Percentiles rank a stretch among this genome's conserved stretches.
Evolutionary conservation across 2,888 invertebrate genomes (phyloP).

Genomic region (Drosophila borborema): DNA sequence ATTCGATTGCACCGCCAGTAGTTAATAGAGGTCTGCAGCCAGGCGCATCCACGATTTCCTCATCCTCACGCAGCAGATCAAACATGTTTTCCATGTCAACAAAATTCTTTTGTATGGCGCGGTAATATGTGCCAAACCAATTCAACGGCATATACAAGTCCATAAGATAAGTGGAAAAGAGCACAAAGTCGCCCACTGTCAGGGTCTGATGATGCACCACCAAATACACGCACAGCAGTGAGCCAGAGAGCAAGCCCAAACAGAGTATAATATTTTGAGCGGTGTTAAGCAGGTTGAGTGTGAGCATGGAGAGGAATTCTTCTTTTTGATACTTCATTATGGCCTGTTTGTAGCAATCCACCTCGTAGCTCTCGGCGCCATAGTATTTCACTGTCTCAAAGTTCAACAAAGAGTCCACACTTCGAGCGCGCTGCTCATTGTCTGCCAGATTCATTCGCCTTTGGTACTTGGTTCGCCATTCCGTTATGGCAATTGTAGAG

Average conservation of each 20-base stretch:
- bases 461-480: slow-evolving; percentile 98
- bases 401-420: slow-evolving; percentile 98
- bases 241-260: slow-evolving; percentile 93
- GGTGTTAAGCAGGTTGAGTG: slow-evolving; percentile 95
- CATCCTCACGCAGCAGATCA: slow-evolving; percentile 94
- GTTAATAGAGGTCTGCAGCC: slow-evolving; percentile 89
- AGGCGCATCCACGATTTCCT: slow-evolving; percentile 94
- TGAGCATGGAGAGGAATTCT: slow-evolving; percentile 95
- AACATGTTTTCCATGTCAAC: slow-evolving; percentile 99
- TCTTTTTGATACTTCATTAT: slow-evolving; percentile 94
- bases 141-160: slow-evolving; percentile 98
- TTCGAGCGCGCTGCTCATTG: slow-evolving; percentile 95
- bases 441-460: slow-evolving; percentile 97
- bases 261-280: slow-evolving; percentile 96
- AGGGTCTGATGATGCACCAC: slow-evolving; percentile 90
- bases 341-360: slow-evolving; percentile 92
- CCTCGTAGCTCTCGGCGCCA: slow-evolving; percentile 96
- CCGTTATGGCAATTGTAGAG: slow-evolving; percentile 94
- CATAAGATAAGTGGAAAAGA: slow-evolving; percentile 97
- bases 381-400: slow-evolving; percentile 99
- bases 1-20: slow-evolving; percentile 91
- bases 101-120: slow-evolving; percentile 98
- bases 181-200: slow-evolving; percentile 97
- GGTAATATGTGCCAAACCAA: slow-evolving; percentile 99
- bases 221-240: slow-evolving; percentile 94